These are phyloP conservation scores for Gallinago media DNA, from an alignment of 2,113 vertebrate genomes.

Conservation along the genomic window DNA sequence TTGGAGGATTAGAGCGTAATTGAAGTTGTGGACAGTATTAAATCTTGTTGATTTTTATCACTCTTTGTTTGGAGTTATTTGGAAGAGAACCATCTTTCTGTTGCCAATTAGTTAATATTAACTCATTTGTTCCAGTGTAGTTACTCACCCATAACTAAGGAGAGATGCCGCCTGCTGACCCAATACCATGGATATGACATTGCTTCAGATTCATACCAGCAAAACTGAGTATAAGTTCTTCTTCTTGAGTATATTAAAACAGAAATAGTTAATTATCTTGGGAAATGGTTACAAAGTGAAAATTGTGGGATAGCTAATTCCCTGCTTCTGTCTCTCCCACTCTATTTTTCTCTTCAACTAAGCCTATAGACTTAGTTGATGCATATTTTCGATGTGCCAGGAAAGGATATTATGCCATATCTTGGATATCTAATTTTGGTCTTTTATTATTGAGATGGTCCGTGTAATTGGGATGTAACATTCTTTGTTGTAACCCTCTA, in stretches of 20 bases:
- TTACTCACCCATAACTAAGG: conserved; percentile 60
- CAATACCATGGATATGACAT: conserved; percentile 5
- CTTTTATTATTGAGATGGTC: background rate
- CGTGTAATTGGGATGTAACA: background rate
- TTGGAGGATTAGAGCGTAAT: background rate
- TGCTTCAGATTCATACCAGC: conserved; percentile 7
- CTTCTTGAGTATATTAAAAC: background rate
- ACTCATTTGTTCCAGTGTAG: conserved; percentile 60
- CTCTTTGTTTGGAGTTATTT: conserved; percentile 56
- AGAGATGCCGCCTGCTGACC: conserved; percentile 38
- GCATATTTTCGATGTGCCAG: background rate
- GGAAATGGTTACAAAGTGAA: background rate
- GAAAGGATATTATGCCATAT: background rate
- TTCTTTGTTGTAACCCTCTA: background rate
- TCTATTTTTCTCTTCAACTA: background rate
- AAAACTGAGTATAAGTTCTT: background rate
- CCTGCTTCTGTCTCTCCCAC: background rate
- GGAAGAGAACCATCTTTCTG: conserved; percentile 54
- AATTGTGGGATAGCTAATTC: background rate
- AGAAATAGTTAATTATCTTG: background rate
- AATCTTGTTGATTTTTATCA: conserved; percentile 68
- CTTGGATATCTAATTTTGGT: background rate
- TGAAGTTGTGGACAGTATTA: conserved; percentile 33
- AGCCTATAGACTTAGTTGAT: background rate
- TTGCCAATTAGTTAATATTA: conserved; percentile 66